Conservation (phyloP, 2,888 invertebrate species). For the Pollenia griseotomentosa region DNA sequence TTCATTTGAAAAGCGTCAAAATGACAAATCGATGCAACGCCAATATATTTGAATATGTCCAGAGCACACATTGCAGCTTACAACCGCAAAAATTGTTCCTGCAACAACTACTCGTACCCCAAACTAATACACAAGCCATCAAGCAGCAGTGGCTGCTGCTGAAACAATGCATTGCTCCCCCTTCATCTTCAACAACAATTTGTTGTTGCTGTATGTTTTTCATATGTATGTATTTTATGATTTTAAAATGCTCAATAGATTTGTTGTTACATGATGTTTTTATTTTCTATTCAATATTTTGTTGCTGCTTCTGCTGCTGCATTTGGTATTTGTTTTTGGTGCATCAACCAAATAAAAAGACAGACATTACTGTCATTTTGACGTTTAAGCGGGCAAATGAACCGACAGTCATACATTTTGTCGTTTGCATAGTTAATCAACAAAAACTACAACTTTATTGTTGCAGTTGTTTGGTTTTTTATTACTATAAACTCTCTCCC, state of each 20-base stretch:
- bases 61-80: slow-evolving; percentile 52
- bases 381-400: slow-evolving; percentile 1
- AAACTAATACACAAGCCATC: not conserved
- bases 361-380: slow-evolving; percentile 3
- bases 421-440: slow-evolving; percentile 33
- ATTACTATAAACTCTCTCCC: slow-evolving; percentile 47
- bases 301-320: slow-evolving; percentile 20
- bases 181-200: slow-evolving; percentile 40
- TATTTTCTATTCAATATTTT: slow-evolving; percentile 22
- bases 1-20: slow-evolving; percentile 72
- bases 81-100: slow-evolving; percentile 67
- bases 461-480: slow-evolving; percentile 71
- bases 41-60: slow-evolving; percentile 72
- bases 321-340: slow-evolving; percentile 54
- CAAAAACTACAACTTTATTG: slow-evolving; percentile 64
- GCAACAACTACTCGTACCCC: slow-evolving; percentile 23
- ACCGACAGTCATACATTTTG: slow-evolving; percentile 15
- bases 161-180: slow-evolving; percentile 31
- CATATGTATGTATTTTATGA: slow-evolving; percentile 59
- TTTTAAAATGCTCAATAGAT: slow-evolving; percentile 70
- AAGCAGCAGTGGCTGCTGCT: not conserved
- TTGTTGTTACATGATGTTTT: slow-evolving; percentile 65
- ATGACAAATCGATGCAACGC: slow-evolving; percentile 73
- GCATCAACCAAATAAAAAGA: slow-evolving; percentile 39
- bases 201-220: slow-evolving; percentile 25